phyloP scores from a whole-genome alignment of 1,140 invertebrate species.

The Micrasema longulum region DNA sequence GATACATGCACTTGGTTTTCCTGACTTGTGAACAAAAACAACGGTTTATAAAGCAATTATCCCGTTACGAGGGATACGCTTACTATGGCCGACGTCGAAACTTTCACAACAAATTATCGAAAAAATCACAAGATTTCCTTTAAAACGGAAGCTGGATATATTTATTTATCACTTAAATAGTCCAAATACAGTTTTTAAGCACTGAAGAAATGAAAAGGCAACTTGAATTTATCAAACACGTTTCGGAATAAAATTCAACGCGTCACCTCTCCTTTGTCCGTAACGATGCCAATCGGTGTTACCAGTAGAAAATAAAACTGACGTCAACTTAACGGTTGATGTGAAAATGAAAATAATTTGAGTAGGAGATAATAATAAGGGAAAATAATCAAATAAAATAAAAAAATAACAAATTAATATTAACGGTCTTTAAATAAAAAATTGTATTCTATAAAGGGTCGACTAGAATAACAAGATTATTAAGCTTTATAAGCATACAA shows the following conservation, averaged over 20 bases:
- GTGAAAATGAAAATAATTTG: too few species aligned
- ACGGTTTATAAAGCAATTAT: slow-evolving; percentile 65
- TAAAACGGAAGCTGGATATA: background rate
- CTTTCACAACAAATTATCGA: slow-evolving; percentile 45
- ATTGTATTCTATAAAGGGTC: too few species aligned
- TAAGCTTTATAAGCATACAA: too few species aligned
- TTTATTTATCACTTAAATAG: slow-evolving; percentile 17
- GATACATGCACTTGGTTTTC: slow-evolving; percentile 68
- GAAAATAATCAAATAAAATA: too few species aligned
- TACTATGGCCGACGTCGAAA: slow-evolving; percentile 55
- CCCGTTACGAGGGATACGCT: slow-evolving; percentile 62
- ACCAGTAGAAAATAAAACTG: slow-evolving; percentile 27
- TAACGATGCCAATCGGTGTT: slow-evolving; percentile 32
- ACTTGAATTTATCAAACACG: slow-evolving; percentile 54
- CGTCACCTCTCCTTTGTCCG: slow-evolving; percentile 43
- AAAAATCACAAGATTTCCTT: slow-evolving; percentile 10
- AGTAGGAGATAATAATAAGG: too few species aligned
- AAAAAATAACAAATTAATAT: too few species aligned
- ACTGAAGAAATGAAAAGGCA: slow-evolving; percentile 18
- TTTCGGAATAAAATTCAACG: slow-evolving; percentile 41
- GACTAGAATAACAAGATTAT: too few species aligned
- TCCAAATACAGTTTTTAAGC: slow-evolving; percentile 28
- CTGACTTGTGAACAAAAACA: slow-evolving; percentile 64
- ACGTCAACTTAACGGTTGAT: background rate
- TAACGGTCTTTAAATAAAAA: too few species aligned